Base-by-base conservation (phyloP, 2,797 vertebrate species). In the Anabas testudineus region DNA sequence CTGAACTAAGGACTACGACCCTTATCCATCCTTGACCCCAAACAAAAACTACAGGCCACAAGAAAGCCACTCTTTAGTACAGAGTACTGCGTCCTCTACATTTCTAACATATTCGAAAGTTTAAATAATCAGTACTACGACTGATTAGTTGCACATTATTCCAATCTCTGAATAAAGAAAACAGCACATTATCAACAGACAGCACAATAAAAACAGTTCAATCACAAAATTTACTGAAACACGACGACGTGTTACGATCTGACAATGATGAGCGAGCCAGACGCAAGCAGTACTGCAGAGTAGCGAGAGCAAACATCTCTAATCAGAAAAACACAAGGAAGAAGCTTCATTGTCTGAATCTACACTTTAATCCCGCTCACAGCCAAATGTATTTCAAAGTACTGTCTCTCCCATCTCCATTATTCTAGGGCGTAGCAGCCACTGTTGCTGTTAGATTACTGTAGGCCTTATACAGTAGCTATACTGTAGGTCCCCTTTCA, bases 281-380 rank as follows among this genome's bases (percentile, higher is more conserved):
- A 58, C 3, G 26, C 2, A 0, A 30, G 12, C 10, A 15, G 16
- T 16, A 18, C 5, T 5, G 36, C 37, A 2, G 5, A 32, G 37
- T 13, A 37, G 36, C 32, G 32, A 32, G 34, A 12, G 12, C 4
- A 37, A 4, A 34, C 34, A n/a, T 42, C 10, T 12, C 32, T 53
- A 8, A 43, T 13, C 7, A 42, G 9, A 26, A 18, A 53, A 43
- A 22, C 36, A 42, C 51, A 37, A 14, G 19, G 28, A 9, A 36
- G 41, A 34, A 21, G 47, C 36, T 30, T 4, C 41, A 28, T 47
- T 19, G 18, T 56, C 10, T 49, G 5, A 24, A 56, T 67, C 52
- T 37, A 37, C 28, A 16, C 60, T 49, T 53, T 48, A 69, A 72
- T 72, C 21, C 59, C 1, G 7, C 45, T n/a, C 28, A 24, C 34